Conservation (phyloP, 2,113 vertebrate species). For the Phocoena sinus region DNA sequence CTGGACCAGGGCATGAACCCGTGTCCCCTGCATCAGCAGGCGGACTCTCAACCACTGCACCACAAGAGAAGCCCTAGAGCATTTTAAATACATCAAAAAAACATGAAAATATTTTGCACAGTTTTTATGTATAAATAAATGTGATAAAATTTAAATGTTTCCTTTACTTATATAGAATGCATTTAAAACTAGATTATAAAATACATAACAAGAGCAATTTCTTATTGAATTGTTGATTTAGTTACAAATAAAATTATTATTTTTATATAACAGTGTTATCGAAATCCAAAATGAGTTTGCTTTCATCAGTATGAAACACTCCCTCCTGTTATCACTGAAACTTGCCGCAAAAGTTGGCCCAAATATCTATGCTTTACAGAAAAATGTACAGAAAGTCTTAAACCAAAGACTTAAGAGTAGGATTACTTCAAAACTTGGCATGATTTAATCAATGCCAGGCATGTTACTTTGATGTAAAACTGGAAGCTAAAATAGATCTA, state of each 20-base stretch:
- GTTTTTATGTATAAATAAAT: background rate
- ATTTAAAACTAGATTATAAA: background rate
- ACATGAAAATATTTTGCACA: background rate
- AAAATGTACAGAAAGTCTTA: background rate
- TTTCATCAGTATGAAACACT: background rate
- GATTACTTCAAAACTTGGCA: background rate
- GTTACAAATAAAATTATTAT: background rate
- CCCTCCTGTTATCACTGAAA: background rate
- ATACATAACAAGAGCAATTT: background rate
- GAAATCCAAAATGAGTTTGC: background rate
- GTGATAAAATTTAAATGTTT: background rate
- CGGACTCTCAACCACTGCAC: too few relatives aligned
- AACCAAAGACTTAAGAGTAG: background rate
- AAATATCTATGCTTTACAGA: background rate
- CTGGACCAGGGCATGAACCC: too few relatives aligned
- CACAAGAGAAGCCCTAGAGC: background rate
- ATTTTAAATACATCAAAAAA: background rate
- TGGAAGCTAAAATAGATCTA: background rate
- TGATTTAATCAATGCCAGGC: background rate
- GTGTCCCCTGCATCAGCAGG: too few relatives aligned
- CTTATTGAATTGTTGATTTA: background rate
- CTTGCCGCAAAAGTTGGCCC: background rate
- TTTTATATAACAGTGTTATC: background rate
- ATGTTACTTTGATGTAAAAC: background rate
- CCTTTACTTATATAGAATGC: background rate